phyloP scores from a whole-genome alignment of 2,797 vertebrate genomes.

The Xyrichtys novacula region DNA sequence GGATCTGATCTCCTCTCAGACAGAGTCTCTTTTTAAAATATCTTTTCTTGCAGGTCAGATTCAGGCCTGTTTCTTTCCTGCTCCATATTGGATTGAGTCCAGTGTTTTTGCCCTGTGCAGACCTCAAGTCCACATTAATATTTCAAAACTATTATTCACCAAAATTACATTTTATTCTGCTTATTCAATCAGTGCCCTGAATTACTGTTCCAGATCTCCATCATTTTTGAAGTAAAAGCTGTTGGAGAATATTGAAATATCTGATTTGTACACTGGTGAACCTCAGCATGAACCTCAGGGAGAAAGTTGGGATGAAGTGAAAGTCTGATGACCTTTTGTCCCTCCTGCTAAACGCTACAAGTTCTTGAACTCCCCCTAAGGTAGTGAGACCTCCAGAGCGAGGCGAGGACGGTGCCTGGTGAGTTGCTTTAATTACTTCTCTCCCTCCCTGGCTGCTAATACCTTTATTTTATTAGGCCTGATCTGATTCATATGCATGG shows the following conservation, averaged over 20 bases:
- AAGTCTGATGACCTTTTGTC: conserved; percentile 63
- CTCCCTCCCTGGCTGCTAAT: conserved; percentile 71
- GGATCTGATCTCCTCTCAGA: neutral
- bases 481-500: conserved; percentile 82
- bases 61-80: neutral
- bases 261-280: conserved; percentile 16
- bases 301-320: conserved; percentile 52
- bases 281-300: conserved; percentile 29
- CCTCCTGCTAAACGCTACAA: conserved; percentile 61
- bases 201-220: neutral
- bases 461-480: conserved; percentile 81
- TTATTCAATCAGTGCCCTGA: neutral
- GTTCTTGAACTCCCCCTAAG: conserved; percentile 63
- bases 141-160: neutral
- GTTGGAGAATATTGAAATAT: conserved; percentile 7
- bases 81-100: conserved; percentile 6
- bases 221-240: conserved; percentile 5
- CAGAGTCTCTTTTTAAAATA: neutral
- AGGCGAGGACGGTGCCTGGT: conserved; percentile 61
- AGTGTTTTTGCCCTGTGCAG: neutral
- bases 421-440: conserved; percentile 81
- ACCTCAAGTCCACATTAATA: neutral
- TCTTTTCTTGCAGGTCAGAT: neutral
- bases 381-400: conserved; percentile 69
- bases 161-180: neutral